Evolutionary conservation across 2,797 vertebrate species (phyloP).

Genomic region (Nannoperca obscura): DNA sequence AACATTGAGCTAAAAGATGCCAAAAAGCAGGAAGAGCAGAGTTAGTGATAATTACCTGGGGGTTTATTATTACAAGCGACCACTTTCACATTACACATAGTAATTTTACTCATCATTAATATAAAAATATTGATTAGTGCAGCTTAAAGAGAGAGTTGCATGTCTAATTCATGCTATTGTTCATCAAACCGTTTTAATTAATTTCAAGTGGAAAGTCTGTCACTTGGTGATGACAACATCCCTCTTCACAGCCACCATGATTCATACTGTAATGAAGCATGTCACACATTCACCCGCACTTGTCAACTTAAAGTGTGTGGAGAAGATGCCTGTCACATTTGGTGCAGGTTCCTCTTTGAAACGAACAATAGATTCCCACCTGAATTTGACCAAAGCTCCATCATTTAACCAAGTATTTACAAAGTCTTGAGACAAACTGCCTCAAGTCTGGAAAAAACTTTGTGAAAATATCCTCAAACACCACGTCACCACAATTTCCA

Average conservation of each 20-base stretch:
- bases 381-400: not conserved
- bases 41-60: not conserved
- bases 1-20: not conserved
- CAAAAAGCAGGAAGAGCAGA: not conserved
- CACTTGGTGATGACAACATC: not conserved
- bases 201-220: not conserved
- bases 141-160: not conserved
- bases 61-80: not conserved
- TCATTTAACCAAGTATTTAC: not conserved
- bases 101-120: not conserved
- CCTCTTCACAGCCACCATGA: not conserved
- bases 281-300: not conserved
- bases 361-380: not conserved
- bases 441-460: not conserved
- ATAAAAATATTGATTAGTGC: not conserved
- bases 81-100: not conserved
- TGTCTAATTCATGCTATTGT: not conserved
- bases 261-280: not conserved
- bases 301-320: not conserved
- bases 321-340: not conserved
- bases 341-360: not conserved
- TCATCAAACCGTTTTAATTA: not conserved
- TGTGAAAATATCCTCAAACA: conserved; percentile 5
- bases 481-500: conserved; percentile 11
- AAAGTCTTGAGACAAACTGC: not conserved